phyloP scores from a whole-genome alignment of 2,797 vertebrate genomes.

The Paratrypauchen microcephalus region DNA sequence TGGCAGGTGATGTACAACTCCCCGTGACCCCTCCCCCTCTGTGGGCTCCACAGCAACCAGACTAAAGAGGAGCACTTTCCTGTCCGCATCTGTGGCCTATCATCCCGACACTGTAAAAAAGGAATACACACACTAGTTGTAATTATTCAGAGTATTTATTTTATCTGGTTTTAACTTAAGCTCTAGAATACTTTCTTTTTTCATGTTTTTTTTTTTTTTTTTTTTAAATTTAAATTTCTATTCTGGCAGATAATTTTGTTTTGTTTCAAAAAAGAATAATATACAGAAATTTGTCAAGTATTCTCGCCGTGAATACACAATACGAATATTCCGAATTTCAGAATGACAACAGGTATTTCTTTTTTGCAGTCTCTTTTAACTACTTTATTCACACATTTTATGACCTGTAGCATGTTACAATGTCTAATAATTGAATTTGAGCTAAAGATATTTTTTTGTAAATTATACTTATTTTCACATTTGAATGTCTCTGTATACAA shows the following conservation, averaged over 20 bases:
- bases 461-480: background rate
- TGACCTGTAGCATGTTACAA: conserved; percentile 30
- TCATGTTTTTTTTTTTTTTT: too few species aligned
- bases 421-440: conserved; percentile 37
- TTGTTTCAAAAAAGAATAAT: too few species aligned
- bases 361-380: conserved; percentile 27
- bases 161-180: background rate
- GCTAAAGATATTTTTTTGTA: conserved; percentile 20
- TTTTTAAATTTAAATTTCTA: too few species aligned
- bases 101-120: background rate
- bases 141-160: background rate
- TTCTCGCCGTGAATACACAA: too few species aligned
- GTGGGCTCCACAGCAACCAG: conserved; percentile 4
- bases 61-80: conserved; percentile 53
- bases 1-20: conserved; percentile 88
- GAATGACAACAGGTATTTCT: conserved; percentile 46
- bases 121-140: conserved; percentile 15
- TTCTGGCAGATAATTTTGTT: too few species aligned
- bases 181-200: too few species aligned
- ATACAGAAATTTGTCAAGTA: too few species aligned
- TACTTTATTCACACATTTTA: conserved; percentile 18
- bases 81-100: conserved; percentile 7
- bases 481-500: background rate
- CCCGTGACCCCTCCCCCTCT: conserved; percentile 71
- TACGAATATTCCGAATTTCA: too few species aligned